These are phyloP conservation scores for Anagrus nilaparvatae DNA, from an alignment of 1,140 invertebrate genomes.

Conservation along the genomic window DNA sequence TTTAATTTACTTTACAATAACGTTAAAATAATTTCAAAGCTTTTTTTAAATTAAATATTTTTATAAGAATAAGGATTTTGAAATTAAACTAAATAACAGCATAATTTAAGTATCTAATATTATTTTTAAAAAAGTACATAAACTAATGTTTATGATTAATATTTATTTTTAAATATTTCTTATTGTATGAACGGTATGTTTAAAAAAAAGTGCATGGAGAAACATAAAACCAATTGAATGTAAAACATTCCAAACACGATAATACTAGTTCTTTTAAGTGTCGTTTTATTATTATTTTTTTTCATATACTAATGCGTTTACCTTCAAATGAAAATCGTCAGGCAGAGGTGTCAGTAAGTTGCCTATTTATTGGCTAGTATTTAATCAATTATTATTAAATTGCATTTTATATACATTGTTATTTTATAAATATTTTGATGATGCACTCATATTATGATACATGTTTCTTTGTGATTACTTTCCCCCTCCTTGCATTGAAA, in stretches of 20 bases:
- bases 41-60: conserved; percentile 17
- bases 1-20: background rate
- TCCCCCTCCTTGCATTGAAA: background rate
- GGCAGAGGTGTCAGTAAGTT: conserved; percentile 39
- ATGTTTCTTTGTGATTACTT: conserved; percentile 11
- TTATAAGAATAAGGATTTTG: background rate
- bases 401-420: conserved; percentile 22
- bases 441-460: conserved; percentile 14
- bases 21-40: conserved; percentile 11
- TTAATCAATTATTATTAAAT: conserved; percentile 28
- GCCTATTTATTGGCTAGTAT: no score
- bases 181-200: conserved; percentile 10
- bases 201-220: conserved; percentile 15
- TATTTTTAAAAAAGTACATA: background rate
- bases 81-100: background rate
- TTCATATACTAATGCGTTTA: conserved; percentile 32
- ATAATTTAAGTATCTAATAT: background rate
- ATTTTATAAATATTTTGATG: conserved; percentile 19
- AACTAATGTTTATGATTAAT: conserved; percentile 4
- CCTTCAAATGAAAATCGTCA: conserved; percentile 32
- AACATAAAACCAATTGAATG: conserved; percentile 8
- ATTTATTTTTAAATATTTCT: conserved; percentile 8
- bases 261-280: conserved; percentile 20
- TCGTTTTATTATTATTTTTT: conserved; percentile 30
- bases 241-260: conserved; percentile 21